Base-by-base conservation (phyloP, 2,797 vertebrate genomes). In the Phyllotis vaccarum region DNA sequence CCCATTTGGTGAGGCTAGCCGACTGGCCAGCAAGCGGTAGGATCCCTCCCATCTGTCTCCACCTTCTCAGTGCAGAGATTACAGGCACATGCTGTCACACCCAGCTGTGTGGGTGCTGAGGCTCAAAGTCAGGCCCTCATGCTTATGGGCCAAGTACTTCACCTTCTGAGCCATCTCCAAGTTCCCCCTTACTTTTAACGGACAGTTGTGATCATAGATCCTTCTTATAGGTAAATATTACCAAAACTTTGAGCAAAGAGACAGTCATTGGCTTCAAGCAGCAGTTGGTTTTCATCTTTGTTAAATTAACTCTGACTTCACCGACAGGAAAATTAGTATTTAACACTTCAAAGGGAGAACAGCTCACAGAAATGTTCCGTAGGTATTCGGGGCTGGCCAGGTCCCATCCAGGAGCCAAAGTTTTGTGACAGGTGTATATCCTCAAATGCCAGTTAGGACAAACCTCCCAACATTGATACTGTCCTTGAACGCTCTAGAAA, bases 301-400 rank as follows among this genome's bases (percentile, higher is more conserved):
- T 80, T 68, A 94, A 92, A 12, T 80, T 68, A 94, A 92, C n/a
- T 90, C 56, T 89, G 21, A 6, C 31, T 80, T 91, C 64, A 64
- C 37, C 34, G 22, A 74, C 43, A 85, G 60, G 80, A 86, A 70
- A 91, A 43, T 88, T 49, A 68, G 81, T 49, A 37, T 37, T 37
- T 43, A 58, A 12, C 17, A 34, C 21, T 60, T 40, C 60, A 54
- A 40, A 70, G 31, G 70, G 54, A 40, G n/a, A 80, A 0, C 27
- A 60, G 72, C 49, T 64, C 14, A 5, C 75, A 27, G 78, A 92
- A 72, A 83, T n/a, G 37, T 13, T 40, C 40, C 17, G 76, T 31
- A 49, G 64, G 31, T 83, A 22, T 4, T 24, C 58, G 76, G 94
- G 60, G 43, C n/a, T 40, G 37, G 60, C 4, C 6, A 56, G 29